Evolutionary conservation across 2,113 vertebrate genomes (phyloP).

Genomic region (Hippotragus niger): DNA sequence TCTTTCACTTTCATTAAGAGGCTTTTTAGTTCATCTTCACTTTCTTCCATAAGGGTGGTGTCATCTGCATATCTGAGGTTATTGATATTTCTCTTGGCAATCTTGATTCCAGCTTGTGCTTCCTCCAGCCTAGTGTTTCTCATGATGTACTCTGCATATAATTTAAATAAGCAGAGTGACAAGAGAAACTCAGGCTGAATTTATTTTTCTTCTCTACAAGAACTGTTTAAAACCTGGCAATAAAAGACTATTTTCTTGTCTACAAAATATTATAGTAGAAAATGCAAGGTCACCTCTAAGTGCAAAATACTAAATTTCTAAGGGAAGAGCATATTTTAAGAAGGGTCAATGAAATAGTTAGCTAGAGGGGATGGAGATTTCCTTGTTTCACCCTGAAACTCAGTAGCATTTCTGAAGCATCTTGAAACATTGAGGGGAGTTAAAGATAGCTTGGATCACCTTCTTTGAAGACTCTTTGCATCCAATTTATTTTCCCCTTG

Average conservation of each 20-base stretch:
- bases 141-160: neutral
- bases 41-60: neutral
- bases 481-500: neutral
- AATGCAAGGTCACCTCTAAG: slow-evolving; percentile 1
- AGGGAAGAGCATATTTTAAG: slow-evolving; percentile 32
- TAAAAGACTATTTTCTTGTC: slow-evolving; percentile 31
- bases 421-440: neutral
- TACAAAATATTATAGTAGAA: slow-evolving; percentile 33
- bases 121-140: neutral
- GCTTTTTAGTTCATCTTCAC: neutral
- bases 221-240: slow-evolving; percentile 19
- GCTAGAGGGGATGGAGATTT: neutral
- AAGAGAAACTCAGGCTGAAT: slow-evolving; percentile 52
- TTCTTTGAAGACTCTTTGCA: neutral
- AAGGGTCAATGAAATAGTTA: slow-evolving; percentile 27
- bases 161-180: neutral
- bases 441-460: neutral
- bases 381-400: slow-evolving; percentile 28
- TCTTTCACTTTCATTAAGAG: neutral
- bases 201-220: slow-evolving; percentile 53
- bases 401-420: slow-evolving; percentile 27
- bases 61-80: neutral
- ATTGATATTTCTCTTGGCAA: neutral
- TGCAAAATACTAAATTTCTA: slow-evolving; percentile 34
- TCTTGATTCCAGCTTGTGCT: neutral